phyloP scores from a whole-genome alignment of 2,888 invertebrate species.

The Dilophus febrilis region DNA sequence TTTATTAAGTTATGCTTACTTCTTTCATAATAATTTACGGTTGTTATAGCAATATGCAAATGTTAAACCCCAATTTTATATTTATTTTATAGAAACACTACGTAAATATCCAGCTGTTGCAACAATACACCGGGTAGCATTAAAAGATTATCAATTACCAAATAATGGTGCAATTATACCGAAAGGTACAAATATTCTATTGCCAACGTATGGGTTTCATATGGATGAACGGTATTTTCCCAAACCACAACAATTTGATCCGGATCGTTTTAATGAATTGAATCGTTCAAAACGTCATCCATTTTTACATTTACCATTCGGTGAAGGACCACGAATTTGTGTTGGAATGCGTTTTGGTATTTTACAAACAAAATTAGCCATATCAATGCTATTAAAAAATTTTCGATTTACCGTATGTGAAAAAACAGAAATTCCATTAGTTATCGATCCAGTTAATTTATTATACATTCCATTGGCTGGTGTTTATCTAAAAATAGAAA shows the following conservation, averaged over 20 bases:
- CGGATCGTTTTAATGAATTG: constrained; percentile 36
- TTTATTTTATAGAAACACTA: constrained; percentile 18
- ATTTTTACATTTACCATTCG: constrained; percentile 7
- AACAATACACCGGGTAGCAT: constrained; percentile 1
- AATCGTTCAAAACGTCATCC: constrained; percentile 26
- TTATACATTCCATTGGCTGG: constrained; percentile 5
- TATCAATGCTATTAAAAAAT: constrained; percentile 5
- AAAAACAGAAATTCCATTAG: constrained; percentile 4
- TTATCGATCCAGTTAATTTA: constrained; percentile 2
- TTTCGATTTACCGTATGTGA: constrained; percentile 5
- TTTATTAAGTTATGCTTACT: too few relatives aligned
- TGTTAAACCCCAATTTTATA: too few relatives aligned
- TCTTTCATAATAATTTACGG: too few relatives aligned
- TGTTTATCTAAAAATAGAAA: constrained; percentile 7
- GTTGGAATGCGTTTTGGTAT: constrained; percentile 9
- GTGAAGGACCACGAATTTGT: constrained; percentile 8
- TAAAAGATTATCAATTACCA: constrained; percentile 11
- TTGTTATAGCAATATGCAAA: not conserved
- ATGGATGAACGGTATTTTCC: constrained; percentile 36
- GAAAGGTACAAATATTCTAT: constrained; percentile 30
- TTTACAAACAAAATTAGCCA: constrained; percentile 8
- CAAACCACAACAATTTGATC: constrained; percentile 37
- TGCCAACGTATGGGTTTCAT: constrained; percentile 34
- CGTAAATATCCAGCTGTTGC: constrained; percentile 24
- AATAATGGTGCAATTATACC: constrained; percentile 32